Evolutionary conservation across 2,113 vertebrate genomes (phyloP).

Genomic region (Urocynchramus pylzowi): DNA sequence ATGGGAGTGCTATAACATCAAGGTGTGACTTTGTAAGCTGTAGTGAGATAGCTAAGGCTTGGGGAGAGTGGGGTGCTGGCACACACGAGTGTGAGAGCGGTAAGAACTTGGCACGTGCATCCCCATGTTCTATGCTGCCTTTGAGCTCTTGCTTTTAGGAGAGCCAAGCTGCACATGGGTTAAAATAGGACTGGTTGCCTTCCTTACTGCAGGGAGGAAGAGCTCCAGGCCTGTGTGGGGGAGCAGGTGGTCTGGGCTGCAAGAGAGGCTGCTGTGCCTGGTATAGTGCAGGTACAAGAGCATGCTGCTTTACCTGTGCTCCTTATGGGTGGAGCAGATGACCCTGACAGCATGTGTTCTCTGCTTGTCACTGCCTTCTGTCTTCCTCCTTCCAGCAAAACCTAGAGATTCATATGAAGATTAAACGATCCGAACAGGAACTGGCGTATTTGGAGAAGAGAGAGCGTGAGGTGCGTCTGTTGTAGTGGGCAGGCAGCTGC

Average conservation of each 20-base stretch:
- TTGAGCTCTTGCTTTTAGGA: neutral
- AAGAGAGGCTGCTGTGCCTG: neutral
- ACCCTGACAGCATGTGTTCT: neutral
- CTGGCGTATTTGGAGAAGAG: slow-evolving; percentile 91
- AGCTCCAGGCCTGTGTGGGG: neutral
- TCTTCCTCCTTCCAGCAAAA: slow-evolving; percentile 85
- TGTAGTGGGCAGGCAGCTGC: neutral
- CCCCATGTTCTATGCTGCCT: neutral
- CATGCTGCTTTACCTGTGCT: neutral
- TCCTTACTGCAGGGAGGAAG: neutral
- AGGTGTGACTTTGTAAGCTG: neutral
- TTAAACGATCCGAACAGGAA: slow-evolving; percentile 91
- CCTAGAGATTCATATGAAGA: slow-evolving; percentile 94
- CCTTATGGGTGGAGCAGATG: neutral
- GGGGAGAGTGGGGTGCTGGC: neutral
- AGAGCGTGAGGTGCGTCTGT: slow-evolving; percentile 80
- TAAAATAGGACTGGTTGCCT: neutral
- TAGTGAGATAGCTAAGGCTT: neutral
- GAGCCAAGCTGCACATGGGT: neutral
- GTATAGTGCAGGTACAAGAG: neutral
- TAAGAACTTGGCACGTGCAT: neutral
- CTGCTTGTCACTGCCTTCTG: neutral
- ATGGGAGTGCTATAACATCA: neutral
- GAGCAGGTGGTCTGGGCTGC: neutral
- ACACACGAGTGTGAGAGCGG: neutral